phyloP scores from a whole-genome alignment of 2,888 invertebrate genomes.

The Shargacucullia verbasci region DNA sequence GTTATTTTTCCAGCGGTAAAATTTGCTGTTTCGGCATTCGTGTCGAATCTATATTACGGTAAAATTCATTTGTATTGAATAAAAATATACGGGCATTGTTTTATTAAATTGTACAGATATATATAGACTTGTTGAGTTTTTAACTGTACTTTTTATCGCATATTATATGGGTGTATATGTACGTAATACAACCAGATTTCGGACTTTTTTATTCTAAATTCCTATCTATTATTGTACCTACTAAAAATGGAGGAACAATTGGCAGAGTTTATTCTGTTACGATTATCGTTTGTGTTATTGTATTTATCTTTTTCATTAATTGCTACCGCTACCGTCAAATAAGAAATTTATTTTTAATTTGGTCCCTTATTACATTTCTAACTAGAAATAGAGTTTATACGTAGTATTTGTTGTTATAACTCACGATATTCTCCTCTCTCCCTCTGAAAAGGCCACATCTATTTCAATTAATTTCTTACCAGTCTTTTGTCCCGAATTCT shows the following conservation, averaged over 20 bases:
- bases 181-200: too few species aligned
- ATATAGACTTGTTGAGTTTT: slow-evolving; percentile 23
- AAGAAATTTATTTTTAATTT: too few species aligned
- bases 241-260: too few species aligned
- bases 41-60: slow-evolving; percentile 42
- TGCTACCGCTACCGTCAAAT: too few species aligned
- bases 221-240: too few species aligned
- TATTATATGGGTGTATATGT: too few species aligned
- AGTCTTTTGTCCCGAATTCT: background rate
- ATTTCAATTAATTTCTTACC: slow-evolving; percentile 9
- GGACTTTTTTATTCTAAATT: too few species aligned
- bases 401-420: background rate
- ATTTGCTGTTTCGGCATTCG: slow-evolving; percentile 39
- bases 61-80: slow-evolving; percentile 47
- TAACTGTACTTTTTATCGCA: slow-evolving; percentile 16
- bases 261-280: too few species aligned
- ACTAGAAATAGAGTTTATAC: too few species aligned
- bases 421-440: slow-evolving; percentile 9
- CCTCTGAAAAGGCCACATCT: slow-evolving; percentile 1
- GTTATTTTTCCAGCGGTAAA: slow-evolving; percentile 33
- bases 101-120: slow-evolving; percentile 17
- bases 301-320: too few species aligned
- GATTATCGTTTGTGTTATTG: too few species aligned
- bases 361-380: too few species aligned
- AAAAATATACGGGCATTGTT: slow-evolving; percentile 36